Evolutionary conservation across 1,140 invertebrate species (phyloP).

Genomic region (Drosophila punjabiensis): DNA sequence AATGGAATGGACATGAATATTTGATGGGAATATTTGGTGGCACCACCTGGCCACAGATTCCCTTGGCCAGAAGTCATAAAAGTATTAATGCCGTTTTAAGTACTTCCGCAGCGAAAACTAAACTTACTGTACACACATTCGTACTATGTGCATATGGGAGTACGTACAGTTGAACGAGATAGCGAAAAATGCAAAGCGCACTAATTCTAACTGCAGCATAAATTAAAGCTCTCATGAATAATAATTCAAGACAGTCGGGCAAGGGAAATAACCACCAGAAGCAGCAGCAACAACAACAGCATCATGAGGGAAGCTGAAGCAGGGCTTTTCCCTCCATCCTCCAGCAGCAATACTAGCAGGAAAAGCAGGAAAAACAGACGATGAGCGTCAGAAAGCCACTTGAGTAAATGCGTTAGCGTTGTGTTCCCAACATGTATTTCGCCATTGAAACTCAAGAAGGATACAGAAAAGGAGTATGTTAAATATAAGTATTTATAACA

Average conservation of each 20-base stretch:
- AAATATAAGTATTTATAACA: too few relatives aligned
- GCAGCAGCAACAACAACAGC: conserved; percentile 19
- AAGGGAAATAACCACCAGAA: conserved; percentile 46
- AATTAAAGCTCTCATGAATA: conserved; percentile 82
- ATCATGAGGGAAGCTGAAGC: not conserved
- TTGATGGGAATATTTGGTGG: conserved; percentile 63
- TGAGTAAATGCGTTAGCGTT: conserved; percentile 40
- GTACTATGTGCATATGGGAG: conserved; percentile 31
- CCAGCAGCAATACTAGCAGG: conserved; percentile 13
- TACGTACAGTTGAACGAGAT: conserved; percentile 27
- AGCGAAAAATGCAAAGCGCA: conserved; percentile 77
- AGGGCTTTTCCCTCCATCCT: not conserved
- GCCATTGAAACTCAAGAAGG: not conserved
- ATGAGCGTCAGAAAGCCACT: conserved; percentile 52
- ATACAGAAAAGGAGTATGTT: too few relatives aligned
- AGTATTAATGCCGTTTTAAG: conserved; percentile 81
- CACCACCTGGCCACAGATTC: conserved; percentile 76
- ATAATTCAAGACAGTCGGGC: conserved; percentile 76
- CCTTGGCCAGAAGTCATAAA: conserved; percentile 79
- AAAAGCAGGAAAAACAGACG: conserved; percentile 44
- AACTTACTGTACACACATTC: conserved; percentile 36
- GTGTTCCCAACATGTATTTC: conserved; percentile 22
- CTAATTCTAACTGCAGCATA: conserved; percentile 83
- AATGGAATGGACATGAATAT: conserved; percentile 65
- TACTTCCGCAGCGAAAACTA: conserved; percentile 79